These are phyloP conservation scores for Poeciliopsis paucimaculata DNA, from an alignment of 2,797 vertebrate species.

Conservation along the genomic window DNA sequence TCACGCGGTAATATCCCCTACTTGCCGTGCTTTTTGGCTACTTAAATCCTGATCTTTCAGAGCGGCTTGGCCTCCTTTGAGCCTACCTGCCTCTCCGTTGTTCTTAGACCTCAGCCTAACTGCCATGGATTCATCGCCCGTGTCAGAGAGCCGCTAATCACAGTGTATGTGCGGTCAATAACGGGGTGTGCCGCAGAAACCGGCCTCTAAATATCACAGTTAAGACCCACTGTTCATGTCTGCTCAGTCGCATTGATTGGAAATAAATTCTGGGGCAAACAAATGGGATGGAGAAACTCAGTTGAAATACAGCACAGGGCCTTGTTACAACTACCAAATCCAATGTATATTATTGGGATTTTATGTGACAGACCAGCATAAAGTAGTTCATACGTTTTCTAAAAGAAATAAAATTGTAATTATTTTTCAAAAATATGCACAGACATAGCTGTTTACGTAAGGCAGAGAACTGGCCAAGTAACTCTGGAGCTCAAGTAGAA, in stretches of 20 bases:
- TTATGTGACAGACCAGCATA: background rate
- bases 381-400: background rate
- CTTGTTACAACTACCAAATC: background rate
- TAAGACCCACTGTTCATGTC: conserved; percentile 43
- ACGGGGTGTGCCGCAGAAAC: conserved; percentile 50
- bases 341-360: background rate
- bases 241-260: conserved; percentile 58
- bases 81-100: conserved; percentile 21
- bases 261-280: conserved; percentile 54
- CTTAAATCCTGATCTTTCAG: conserved; percentile 45
- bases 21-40: conserved; percentile 36
- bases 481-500: background rate
- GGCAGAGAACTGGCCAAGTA: background rate
- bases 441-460: background rate
- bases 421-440: background rate
- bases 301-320: background rate
- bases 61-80: conserved; percentile 34
- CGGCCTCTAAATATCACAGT: conserved; percentile 55
- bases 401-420: background rate
- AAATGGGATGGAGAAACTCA: conserved; percentile 25
- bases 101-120: conserved; percentile 23
- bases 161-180: conserved; percentile 59
- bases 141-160: conserved; percentile 63
- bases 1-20: conserved; percentile 51
- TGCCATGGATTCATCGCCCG: conserved; percentile 38